Conservation (phyloP, 2,888 invertebrate species). For the Drosophila engyochracea region DNA sequence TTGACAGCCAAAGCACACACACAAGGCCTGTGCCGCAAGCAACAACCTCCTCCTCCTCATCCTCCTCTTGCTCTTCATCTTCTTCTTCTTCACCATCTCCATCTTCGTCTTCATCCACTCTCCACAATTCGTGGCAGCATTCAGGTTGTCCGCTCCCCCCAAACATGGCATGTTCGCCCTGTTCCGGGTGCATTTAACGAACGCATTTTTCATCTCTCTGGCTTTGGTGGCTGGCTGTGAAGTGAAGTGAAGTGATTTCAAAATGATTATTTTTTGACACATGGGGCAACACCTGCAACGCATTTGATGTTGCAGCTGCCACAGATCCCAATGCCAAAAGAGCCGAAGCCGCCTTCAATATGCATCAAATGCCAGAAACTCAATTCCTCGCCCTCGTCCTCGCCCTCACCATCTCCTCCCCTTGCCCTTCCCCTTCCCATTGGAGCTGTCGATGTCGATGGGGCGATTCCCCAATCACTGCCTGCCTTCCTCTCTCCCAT, state of each 20-base stretch:
- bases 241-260: slow-evolving; percentile 65
- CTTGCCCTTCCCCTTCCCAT: background rate
- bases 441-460: slow-evolving; percentile 35
- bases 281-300: slow-evolving; percentile 77
- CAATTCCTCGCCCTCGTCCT: background rate
- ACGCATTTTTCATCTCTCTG: slow-evolving; percentile 72
- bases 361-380: slow-evolving; percentile 43
- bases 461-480: slow-evolving; percentile 7
- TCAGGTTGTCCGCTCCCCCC: slow-evolving; percentile 3
- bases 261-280: slow-evolving; percentile 81
- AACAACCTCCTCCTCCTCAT: background rate
- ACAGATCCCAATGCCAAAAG: slow-evolving; percentile 45
- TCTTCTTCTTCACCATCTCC: too few species aligned
- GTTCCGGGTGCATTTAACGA: slow-evolving; percentile 58
- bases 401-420: background rate
- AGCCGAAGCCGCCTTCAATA: slow-evolving; percentile 46
- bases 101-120: background rate
- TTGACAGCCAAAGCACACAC: slow-evolving; percentile 27
- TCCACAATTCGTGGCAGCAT: background rate
- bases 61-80: background rate
- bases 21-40: slow-evolving; percentile 9
- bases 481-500: background rate
- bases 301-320: slow-evolving; percentile 73
- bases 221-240: slow-evolving; percentile 23
- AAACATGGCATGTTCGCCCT: slow-evolving; percentile 24